Evolutionary conservation across 2,888 invertebrate species (phyloP).

Genomic region (Erannis defoliaria): DNA sequence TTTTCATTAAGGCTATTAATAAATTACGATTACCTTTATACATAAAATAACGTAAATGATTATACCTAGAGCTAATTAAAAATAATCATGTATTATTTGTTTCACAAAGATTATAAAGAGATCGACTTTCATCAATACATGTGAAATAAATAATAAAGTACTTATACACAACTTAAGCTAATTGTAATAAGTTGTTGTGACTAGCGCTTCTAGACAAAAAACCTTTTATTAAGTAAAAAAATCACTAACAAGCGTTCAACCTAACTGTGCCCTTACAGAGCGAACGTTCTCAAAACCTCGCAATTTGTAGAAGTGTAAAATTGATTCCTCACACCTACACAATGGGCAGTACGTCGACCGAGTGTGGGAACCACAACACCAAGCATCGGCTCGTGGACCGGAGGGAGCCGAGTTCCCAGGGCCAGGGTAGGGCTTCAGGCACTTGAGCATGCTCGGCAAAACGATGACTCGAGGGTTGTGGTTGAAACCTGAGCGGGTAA

Average conservation of each 20-base stretch:
- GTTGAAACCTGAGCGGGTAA: slow-evolving; percentile 18
- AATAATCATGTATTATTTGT: neutral
- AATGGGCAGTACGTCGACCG: slow-evolving; percentile 33
- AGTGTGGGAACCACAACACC: slow-evolving; percentile 33
- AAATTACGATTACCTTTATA: slow-evolving; percentile 9
- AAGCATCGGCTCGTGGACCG: neutral
- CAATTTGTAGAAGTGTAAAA: slow-evolving; percentile 38
- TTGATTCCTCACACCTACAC: slow-evolving; percentile 39
- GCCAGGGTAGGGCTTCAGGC: slow-evolving; percentile 21
- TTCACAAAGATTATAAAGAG: no score
- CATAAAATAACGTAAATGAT: neutral
- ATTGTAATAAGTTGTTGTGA: no score
- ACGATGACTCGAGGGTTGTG: slow-evolving; percentile 15
- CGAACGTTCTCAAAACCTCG: slow-evolving; percentile 29
- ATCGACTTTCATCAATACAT: no score
- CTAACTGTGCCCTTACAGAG: neutral
- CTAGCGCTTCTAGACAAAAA: neutral
- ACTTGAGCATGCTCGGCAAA: slow-evolving; percentile 26
- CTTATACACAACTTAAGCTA: no score
- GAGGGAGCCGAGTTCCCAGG: slow-evolving; percentile 3
- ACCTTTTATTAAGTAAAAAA: neutral
- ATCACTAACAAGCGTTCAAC: neutral
- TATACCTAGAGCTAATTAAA: neutral
- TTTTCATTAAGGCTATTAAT: slow-evolving; percentile 38
- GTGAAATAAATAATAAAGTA: no score